Evolutionary conservation across 2,888 invertebrate species (phyloP).

Genomic region (Tetragonula carbonaria): DNA sequence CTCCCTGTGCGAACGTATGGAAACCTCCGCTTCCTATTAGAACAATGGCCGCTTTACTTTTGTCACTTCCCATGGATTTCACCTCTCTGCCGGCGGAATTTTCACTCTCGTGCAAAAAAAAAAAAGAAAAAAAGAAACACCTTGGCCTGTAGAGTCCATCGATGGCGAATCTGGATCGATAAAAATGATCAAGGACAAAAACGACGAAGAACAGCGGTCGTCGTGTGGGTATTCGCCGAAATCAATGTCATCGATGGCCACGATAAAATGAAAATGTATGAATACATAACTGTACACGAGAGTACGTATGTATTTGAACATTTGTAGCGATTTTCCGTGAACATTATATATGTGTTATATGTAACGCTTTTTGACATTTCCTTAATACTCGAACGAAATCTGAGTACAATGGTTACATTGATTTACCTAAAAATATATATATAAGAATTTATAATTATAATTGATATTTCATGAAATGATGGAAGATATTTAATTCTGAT

Average conservation of each 20-base stretch:
- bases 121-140: neutral
- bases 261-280: too few species aligned
- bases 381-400: too few species aligned
- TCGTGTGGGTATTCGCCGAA: neutral
- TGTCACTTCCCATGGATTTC: slow-evolving; percentile 58
- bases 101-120: slow-evolving; percentile 20
- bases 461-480: too few species aligned
- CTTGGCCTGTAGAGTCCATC: neutral
- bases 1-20: slow-evolving; percentile 13
- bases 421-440: too few species aligned
- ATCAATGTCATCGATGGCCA: neutral
- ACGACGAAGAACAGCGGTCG: neutral
- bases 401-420: too few species aligned
- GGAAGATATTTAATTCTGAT: too few species aligned
- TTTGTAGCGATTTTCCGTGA: too few species aligned
- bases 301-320: too few species aligned
- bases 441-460: too few species aligned
- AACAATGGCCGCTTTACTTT: slow-evolving; percentile 54
- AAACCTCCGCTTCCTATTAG: slow-evolving; percentile 42
- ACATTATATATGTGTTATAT: too few species aligned
- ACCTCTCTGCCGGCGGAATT: slow-evolving; percentile 15
- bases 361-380: too few species aligned
- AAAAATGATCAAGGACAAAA: slow-evolving; percentile 13
- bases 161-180: neutral
- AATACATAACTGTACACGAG: neutral